Base-by-base conservation (phyloP, 2,797 vertebrate species). In the Liasis olivaceus region DNA sequence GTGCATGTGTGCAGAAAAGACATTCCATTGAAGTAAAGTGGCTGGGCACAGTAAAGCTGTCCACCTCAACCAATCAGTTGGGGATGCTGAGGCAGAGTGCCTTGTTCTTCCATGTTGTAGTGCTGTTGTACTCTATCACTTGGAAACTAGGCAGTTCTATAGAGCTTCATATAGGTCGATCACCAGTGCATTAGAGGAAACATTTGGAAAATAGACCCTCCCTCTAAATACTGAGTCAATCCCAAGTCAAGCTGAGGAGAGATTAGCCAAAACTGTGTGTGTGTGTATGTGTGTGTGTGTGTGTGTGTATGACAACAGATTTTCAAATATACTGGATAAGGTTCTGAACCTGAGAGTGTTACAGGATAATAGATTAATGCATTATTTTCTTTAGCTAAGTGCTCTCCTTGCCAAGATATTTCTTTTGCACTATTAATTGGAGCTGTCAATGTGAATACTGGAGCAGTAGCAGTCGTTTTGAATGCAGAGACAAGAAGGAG, bases 321-420 rank as follows among this genome's bases (percentile, higher is more conserved):
- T 77, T 95, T 81, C 95, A 94, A 95, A 96, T 92, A 91, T 94
- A 90, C 51, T 94, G 28, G 56, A 89, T 5, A 54, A 93, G 87
- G 85, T 62, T 96, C 66, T 42, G 69, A 96, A 94, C 93, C 95
- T 42, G 93, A 42, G 93, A 96, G 88, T 84, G 66, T 59, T 42
- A 58, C 69, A 59, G 54, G 20, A n/a, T 90, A 90, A 87, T 88
- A 94, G 93, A 90, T 93, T 94, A 92, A 91, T 94, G 56, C 92
- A 94, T 96, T 95, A 95, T 89, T 93, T 91, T 95, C 94, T 96
- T 96, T 91, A 94, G 87, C 95, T 91, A 92, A 95, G 93, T 96
- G 88, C 88, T 96, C 94, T 94, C 94, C 89, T 88, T 95, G 95
- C 93, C 93, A 96, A 94, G 88, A 85, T 92, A 91, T 94, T 93